Evolutionary conservation across 2,888 invertebrate species (phyloP), one percentile per base, ranked within the genome.

Genomic region (Branchipolynoe longqiensis): DNA sequence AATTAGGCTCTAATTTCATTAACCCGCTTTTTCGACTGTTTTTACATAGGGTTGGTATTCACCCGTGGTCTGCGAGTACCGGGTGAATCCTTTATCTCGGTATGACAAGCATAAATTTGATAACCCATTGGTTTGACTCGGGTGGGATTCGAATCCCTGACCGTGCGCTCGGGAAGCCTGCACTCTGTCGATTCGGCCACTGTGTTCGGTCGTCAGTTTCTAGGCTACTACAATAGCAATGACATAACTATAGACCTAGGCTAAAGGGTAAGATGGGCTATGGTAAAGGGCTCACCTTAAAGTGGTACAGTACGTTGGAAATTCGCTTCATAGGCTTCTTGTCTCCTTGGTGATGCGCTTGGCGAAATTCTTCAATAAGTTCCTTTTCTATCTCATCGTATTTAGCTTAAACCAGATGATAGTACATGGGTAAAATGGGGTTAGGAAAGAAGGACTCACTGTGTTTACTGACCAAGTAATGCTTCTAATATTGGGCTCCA

Each of bases 331-430:
- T 99, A 90, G 97, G 96, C 54, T 95, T 95, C 89, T 96, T 96
- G 92, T 99, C 97, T 0, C 64, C 88, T 87, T 96, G 96, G 88
- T 96, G 96, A 92, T 99, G 98, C 0, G 98, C 97, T 85, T 96
- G 95, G 0, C 97, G 97, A 95, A 99, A 99, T 93, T 99, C 98
- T 91, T 98, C 98, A 88, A 99, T 98, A 12, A 99, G 95, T 88
- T 92, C 91, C 87, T 90, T 90, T 87, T 94, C 94, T 33, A 94
- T 92, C 64, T 92, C 91, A 38, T 91, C 91, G 89, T 94, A 94
- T 85, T 93, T 98, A 33, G 96, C 95, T 92, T 88, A 14, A 90
- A 88, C 28, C 8, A 73, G 36, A 54, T 14, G 18, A 54, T 54
- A 54, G 54, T 54, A 54, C 18, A 54, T 14, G 12, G 54, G 12